Base-by-base conservation (phyloP, 1,140 invertebrate genomes). In the Anastrepha ludens region DNA sequence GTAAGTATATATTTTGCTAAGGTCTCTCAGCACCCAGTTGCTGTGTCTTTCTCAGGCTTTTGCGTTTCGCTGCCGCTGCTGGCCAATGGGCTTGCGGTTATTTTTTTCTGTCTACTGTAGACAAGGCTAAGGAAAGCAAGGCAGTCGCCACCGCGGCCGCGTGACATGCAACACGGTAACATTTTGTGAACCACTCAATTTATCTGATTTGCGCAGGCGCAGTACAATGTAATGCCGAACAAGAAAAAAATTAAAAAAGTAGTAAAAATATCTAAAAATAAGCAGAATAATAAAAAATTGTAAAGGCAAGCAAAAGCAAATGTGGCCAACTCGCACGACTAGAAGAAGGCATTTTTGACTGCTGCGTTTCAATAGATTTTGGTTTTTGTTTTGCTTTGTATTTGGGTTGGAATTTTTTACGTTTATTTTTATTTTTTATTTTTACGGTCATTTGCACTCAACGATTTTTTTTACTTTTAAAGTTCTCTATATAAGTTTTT, bases 121-220 rank as follows among this genome's bases (percentile, higher is more conserved):
- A 81, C 7, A 15, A 62, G 50, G 11, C 50, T 8, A 62, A 15
- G 15, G 15, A 62, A 62, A 55, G 47, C 17, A 20, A 29, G 8
- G 41, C 74, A 81, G 17, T 50, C 47, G 44, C 17, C 4, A 17
- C 60, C 11, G 6, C 74, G 29, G 74, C 44, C 74, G n/a, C 47
- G 47, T 81, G 74, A 47, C 74, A 81, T 81, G 44, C 74, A 55
- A 81, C 85, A 60, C 41, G 29, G 85, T 86, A 39, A 86, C 85
- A 86, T 60, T 86, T 86, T 86, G 85, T 62, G 85, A 86, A 62
- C 59, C 85, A 62, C 85, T 86, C 85, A 60, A 86, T 86, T 86
- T 86, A 86, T 86, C 85, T 44, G 85, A 86, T 86, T 86, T 86
- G 55, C 59, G 58, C 55, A 86, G 59, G 58, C 85, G 85, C 44